Base-by-base conservation (phyloP, 2,888 invertebrate species). In the Cheiracanthium punctorium region DNA sequence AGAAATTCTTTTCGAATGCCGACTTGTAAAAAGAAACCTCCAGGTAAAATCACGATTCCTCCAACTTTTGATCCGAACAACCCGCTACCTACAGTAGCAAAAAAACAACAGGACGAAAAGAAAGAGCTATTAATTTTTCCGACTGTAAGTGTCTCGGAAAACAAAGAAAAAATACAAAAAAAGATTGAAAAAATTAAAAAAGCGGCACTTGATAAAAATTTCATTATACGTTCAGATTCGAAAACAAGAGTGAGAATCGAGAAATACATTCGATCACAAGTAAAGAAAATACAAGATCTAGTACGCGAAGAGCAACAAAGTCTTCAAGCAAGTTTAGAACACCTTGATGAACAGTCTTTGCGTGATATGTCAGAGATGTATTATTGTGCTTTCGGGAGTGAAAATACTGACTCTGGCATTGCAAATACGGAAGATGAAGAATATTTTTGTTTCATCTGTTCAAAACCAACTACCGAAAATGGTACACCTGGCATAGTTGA, bases 131-230 rank as follows among this genome's bases (percentile, higher is more conserved):
- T 84, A 0, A 43, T 86, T 12, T 80, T 85, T 32, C 80, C 86
- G 12, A 86, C 76, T 12, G 73, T 80, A 4, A 80, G 76, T 58
- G 86, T 86, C 14, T 80, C 86, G 14, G 86, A 80, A 86, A 86
- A 86, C 24, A 86, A 77, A n/a, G 67, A 86, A 67, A 86, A 80
- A 29, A 86, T 86, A 17, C 76, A 86, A 52, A 76, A 77, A 32
- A 81, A 86, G 37, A 86, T 86, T 17, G 86, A 86, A 20, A 86
- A 81, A 65, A 80, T 86, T 24, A 76, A 81, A 30, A 81, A 81
- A 52, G 80, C 86, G 1, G 86, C 86, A 29, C 37, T 86, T 0
- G 74, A 80, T 48, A 85, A 29, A 64, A 80, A 79, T 32, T 20
- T 84, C 14, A 79, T 79, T n/a, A 29, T 32, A 30, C 84, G 79